Evolutionary conservation across 2,888 invertebrate genomes (phyloP), one percentile per base, ranked within the genome.

Genomic region (Cheilosia pagana): DNA sequence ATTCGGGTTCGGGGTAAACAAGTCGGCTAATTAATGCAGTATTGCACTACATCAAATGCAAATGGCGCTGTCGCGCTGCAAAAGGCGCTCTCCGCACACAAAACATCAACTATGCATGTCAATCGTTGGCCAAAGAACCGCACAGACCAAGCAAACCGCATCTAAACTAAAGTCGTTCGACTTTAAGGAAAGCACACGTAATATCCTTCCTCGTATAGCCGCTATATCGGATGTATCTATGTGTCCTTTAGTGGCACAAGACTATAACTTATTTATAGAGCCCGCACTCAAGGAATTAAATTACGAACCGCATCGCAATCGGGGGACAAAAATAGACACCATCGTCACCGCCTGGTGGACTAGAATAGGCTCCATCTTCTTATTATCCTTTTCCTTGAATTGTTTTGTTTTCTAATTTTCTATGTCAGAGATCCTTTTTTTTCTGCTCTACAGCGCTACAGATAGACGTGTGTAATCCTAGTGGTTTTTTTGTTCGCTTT

Each of bases 361-460:
- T 59, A 60, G 62, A 77, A 70, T 62, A 77, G 68, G 77, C 68
- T 62, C 62, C 62, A 70, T 68, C 62, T 60, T 53, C 68, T 53
- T 70, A 55, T 77, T 70, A 68, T 68, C 48, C 68, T 55, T 52
- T 62, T 21, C n/a, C 45, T 53, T 59, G 43, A 60, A 60, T 53
- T 68, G 59, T 68, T 68, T 76, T 76, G 76, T 60, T 76, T 76
- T 52, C 43, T 60, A 68, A 76, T 76, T 76, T 76, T 76, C 67
- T 68, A 67, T 75, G 68, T 53, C 67, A 50, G 39, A 67, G 35
- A 52, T 41, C 14, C 31, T 55, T 31, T 25, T 31, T 25, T 48
- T 39, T 50, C 12, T 10, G 3, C 19, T 14, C 19, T 28, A 28
- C 2, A 21, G 12, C 21, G 12, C 5, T 63, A 35, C 19, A 8